A percentile compares a stretch with the other conserved stretches of the same genome.
Conservation (phyloP, 2,797 vertebrate genomes). For the Morelia viridis region DNA sequence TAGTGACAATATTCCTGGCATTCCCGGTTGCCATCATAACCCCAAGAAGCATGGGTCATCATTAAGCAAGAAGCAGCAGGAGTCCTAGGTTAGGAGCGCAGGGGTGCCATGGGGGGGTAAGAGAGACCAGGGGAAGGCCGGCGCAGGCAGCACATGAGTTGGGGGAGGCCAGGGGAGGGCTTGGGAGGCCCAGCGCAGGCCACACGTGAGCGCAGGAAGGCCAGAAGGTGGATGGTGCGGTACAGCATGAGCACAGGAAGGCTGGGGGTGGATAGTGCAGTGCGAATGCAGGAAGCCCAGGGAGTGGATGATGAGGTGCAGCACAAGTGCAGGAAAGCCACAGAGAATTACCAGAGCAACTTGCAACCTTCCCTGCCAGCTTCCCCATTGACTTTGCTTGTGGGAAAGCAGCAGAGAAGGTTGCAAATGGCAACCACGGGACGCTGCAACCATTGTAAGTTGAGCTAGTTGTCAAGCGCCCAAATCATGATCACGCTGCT, state of each 20-base stretch:
- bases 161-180: neutral
- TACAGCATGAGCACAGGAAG: neutral
- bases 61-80: neutral
- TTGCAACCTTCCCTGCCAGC: neutral
- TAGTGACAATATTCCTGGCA: neutral
- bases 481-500: neutral
- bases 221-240: neutral
- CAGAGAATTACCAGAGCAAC: neutral
- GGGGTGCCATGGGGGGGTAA: neutral
- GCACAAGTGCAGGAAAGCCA: neutral
- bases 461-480: neutral
- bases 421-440: neutral
- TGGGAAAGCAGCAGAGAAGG: neutral
- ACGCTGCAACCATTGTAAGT: neutral
- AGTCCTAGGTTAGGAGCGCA: neutral
- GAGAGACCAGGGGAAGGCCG: neutral
- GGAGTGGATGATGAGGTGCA: neutral
- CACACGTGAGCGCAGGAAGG: neutral
- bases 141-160: neutral
- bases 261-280: neutral
- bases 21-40: neutral
- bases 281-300: neutral
- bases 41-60: neutral
- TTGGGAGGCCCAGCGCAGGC: neutral
- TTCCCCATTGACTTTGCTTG: neutral